Evolutionary conservation across 2,113 vertebrate genomes (phyloP).

Genomic region (Engraulis encrasicolus): DNA sequence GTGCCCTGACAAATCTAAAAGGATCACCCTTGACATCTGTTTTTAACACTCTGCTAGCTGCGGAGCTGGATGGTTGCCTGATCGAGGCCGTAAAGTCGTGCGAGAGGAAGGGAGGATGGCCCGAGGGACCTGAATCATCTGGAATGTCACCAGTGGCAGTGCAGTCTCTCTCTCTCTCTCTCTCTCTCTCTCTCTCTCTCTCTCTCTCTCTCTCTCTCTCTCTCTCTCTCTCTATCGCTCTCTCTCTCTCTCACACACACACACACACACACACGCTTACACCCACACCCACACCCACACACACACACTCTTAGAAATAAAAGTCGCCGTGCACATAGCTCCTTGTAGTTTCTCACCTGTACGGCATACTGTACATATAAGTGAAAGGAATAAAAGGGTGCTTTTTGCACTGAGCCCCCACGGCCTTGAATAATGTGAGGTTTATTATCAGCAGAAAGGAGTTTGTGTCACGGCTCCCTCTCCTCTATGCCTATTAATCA

Average conservation of each 20-base stretch:
- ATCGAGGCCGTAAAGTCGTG: slow-evolving; percentile 69
- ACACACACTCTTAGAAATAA: no score
- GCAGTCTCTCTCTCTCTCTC: no score
- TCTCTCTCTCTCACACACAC: neutral
- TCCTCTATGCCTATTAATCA: slow-evolving; percentile 53
- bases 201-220: no score
- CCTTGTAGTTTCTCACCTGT: no score
- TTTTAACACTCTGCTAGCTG: slow-evolving; percentile 79
- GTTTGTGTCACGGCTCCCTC: no score
- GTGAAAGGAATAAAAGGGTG: no score
- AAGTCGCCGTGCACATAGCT: no score
- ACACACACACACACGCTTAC: neutral
- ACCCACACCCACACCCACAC: no score
- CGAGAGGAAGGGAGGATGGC: slow-evolving; percentile 66
- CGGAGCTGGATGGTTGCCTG: slow-evolving; percentile 76
- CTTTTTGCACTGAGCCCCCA: slow-evolving; percentile 38
- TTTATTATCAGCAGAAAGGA: slow-evolving; percentile 45
- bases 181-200: no score
- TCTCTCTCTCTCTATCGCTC: neutral
- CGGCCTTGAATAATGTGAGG: slow-evolving; percentile 22
- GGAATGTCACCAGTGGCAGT: slow-evolving; percentile 66
- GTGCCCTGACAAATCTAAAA: slow-evolving; percentile 68
- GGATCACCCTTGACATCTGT: slow-evolving; percentile 80
- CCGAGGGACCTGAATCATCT: slow-evolving; percentile 75
- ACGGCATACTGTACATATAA: no score